Percentiles rank a stretch among this genome's conserved stretches.
phyloP scores from a whole-genome alignment of 2,797 vertebrate genomes.

The Margarornis squamiger region DNA sequence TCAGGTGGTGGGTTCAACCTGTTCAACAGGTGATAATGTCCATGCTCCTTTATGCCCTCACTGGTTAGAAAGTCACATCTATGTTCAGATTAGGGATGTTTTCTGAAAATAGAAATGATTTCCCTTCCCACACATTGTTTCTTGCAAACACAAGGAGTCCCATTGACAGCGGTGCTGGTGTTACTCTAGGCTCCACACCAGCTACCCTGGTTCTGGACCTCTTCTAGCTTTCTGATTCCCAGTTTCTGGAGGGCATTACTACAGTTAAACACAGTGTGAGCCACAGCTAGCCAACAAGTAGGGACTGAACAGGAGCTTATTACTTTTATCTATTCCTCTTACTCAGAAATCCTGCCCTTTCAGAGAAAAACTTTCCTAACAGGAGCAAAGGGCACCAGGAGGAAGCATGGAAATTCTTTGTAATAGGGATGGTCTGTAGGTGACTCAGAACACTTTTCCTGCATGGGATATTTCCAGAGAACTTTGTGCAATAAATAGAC shows the following conservation, averaged over 20 bases:
- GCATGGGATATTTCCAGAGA: background rate
- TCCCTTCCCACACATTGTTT: background rate
- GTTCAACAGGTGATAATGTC: background rate
- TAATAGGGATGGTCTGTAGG: background rate
- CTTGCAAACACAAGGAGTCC: background rate
- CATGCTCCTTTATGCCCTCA: background rate
- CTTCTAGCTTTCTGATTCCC: background rate
- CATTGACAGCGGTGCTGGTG: background rate
- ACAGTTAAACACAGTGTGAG: background rate
- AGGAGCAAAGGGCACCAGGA: background rate
- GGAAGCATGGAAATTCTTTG: background rate
- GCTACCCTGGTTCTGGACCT: background rate
- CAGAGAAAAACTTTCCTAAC: background rate
- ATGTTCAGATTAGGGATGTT: background rate
- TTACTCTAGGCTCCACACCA: background rate
- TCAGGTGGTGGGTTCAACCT: background rate
- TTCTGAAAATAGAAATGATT: background rate
- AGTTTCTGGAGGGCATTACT: background rate
- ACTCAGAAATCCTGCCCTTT: background rate
- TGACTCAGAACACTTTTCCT: slow-evolving; percentile 29
- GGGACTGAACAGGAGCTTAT: background rate
- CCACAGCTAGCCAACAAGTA: background rate
- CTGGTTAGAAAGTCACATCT: background rate
- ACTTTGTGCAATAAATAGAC: background rate
- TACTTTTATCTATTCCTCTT: background rate